Conservation (phyloP, 2,113 vertebrate species). For the Rhinoderma darwinii region DNA sequence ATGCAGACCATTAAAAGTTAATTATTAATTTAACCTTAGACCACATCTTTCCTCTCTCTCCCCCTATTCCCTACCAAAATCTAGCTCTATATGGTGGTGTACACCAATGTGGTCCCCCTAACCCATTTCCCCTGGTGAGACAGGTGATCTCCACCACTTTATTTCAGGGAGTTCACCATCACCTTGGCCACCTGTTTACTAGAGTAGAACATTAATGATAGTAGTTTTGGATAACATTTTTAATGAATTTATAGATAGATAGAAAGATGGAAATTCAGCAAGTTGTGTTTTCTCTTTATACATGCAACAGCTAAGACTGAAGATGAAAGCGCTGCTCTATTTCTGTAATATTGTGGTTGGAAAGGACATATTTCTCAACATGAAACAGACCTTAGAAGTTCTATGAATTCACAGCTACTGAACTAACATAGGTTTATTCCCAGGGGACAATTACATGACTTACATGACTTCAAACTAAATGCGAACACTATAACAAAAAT, state of each 20-base stretch:
- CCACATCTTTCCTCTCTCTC: no score
- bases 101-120: no score
- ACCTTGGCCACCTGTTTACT: no score
- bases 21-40: no score
- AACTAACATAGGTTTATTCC: slow-evolving; percentile 6
- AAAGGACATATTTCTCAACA: not conserved
- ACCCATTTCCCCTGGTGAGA: no score
- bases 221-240: no score
- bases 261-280: not conserved
- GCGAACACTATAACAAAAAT: not conserved
- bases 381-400: slow-evolving; percentile 5
- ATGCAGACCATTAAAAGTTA: no score
- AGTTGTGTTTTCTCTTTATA: not conserved
- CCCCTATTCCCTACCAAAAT: no score
- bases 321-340: not conserved
- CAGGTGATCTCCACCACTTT: no score
- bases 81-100: no score
- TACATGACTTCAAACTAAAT: slow-evolving; percentile 13
- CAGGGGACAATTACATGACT: slow-evolving; percentile 8
- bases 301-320: not conserved
- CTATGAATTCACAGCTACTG: slow-evolving; percentile 7
- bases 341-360: not conserved
- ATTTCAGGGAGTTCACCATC: no score
- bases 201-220: no score
- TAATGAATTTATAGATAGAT: not conserved